phyloP scores from a whole-genome alignment of 2,888 invertebrate genomes.

The Melangyna quadrimaculata region DNA sequence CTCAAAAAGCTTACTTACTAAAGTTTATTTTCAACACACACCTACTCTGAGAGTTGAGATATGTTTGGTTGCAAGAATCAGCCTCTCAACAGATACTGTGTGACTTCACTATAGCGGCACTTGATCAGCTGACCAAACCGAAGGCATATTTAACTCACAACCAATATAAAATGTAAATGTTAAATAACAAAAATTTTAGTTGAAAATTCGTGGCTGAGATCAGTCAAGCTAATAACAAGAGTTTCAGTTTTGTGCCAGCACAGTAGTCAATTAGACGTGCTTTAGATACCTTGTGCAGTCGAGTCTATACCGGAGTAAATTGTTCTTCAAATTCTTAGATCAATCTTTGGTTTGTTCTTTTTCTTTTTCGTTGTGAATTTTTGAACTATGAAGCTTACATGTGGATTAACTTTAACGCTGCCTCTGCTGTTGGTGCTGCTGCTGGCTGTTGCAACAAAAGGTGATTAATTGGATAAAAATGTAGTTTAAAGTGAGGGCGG shows the following conservation, averaged over 20 bases:
- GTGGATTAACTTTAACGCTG: slow-evolving; percentile 57
- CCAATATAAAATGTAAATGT: slow-evolving; percentile 65
- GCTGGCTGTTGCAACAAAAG: slow-evolving; percentile 53
- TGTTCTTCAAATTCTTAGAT: not conserved
- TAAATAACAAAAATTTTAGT: slow-evolving; percentile 68
- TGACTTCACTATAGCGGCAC: not conserved
- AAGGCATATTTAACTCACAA: slow-evolving; percentile 16
- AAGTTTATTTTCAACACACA: not conserved
- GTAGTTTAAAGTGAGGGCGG: slow-evolving; percentile 23
- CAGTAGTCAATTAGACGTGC: slow-evolving; percentile 30
- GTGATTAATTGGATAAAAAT: slow-evolving; percentile 54
- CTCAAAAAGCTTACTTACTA: slow-evolving; percentile 2
- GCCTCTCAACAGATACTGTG: slow-evolving; percentile 20
- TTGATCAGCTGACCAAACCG: slow-evolving; percentile 52
- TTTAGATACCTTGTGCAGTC: not conserved
- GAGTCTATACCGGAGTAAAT: not conserved
- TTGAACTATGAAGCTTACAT: slow-evolving; percentile 48
- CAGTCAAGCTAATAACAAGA: slow-evolving; percentile 63
- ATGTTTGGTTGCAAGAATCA: not conserved
- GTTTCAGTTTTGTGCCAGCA: slow-evolving; percentile 37
- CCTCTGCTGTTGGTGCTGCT: slow-evolving; percentile 27
- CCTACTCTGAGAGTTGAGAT: not conserved
- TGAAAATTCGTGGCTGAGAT: slow-evolving; percentile 65
- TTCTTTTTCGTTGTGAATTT: not conserved
- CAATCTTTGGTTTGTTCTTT: slow-evolving; percentile 5